Conservation (phyloP, 2,113 vertebrate genomes). For the Condylura cristata region DNA sequence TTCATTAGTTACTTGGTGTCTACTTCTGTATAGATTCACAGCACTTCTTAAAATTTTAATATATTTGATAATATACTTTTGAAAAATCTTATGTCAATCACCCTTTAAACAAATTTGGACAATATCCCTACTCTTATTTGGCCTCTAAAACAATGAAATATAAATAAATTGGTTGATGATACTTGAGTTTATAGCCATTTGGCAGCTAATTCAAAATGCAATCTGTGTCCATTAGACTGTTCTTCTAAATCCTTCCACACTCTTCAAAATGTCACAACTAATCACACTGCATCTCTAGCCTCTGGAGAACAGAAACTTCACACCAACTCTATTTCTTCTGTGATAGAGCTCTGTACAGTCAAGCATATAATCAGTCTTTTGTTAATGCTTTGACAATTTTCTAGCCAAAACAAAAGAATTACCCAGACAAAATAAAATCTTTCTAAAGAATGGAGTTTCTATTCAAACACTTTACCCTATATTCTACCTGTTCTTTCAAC, state of each 20-base stretch:
- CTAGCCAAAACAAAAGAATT: conserved; percentile 49
- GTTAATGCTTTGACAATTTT: conserved; percentile 48
- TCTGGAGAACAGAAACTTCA: conserved; percentile 38
- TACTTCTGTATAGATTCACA: neutral
- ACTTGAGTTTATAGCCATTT: conserved; percentile 54
- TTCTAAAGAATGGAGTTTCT: conserved; percentile 58
- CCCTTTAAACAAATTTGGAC: neutral
- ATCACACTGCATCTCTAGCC: neutral
- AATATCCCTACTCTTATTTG: neutral
- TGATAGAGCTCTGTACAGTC: neutral
- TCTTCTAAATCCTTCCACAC: conserved; percentile 55
- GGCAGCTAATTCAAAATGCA: conserved; percentile 46
- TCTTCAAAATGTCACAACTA: conserved; percentile 56
- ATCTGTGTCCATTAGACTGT: conserved; percentile 9
- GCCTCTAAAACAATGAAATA: neutral
- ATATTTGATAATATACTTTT: neutral
- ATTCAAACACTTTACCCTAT: conserved; percentile 66
- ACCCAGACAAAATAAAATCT: conserved; percentile 38
- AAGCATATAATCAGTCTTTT: conserved; percentile 43
- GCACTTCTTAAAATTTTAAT: neutral
- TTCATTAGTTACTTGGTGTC: neutral
- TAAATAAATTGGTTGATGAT: conserved; percentile 4
- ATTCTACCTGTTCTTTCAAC: conserved; percentile 53
- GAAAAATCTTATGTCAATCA: neutral
- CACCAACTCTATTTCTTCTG: conserved; percentile 29